Conservation (phyloP, 2,113 vertebrate genomes). For the Puntigrus tetrazona region DNA sequence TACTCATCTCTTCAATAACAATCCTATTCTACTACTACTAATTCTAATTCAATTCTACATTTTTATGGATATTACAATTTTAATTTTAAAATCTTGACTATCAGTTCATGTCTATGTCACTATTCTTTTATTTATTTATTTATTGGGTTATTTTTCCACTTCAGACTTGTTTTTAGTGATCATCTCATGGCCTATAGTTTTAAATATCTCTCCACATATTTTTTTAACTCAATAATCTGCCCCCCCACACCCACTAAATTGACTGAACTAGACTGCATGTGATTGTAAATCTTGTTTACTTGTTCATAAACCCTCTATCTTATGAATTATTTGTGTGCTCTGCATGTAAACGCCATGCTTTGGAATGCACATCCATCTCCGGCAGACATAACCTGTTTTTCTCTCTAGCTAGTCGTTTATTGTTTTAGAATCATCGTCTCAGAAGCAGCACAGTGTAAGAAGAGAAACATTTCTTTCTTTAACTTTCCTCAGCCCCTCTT, state of each 20-base stretch:
- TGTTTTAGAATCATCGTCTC: conserved; percentile 41
- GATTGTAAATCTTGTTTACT: neutral
- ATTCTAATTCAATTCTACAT: no score
- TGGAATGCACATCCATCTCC: conserved; percentile 37
- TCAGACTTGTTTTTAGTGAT: neutral
- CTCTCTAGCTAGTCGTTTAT: conserved; percentile 41
- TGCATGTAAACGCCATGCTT: conserved; percentile 21
- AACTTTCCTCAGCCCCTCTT: conserved; percentile 33
- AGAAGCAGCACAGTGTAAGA: conserved; percentile 36
- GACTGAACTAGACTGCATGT: neutral
- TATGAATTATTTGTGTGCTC: neutral
- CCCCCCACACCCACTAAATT: neutral
- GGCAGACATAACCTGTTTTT: conserved; percentile 41
- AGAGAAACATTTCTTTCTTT: conserved; percentile 45
- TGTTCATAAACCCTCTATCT: neutral
- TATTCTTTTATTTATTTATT: neutral
- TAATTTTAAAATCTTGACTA: neutral
- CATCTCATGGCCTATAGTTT: neutral
- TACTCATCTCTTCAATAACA: neutral
- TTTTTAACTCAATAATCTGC: neutral
- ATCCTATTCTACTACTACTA: no score
- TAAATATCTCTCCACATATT: neutral
- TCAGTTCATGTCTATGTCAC: neutral
- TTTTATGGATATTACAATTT: neutral
- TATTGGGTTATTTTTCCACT: neutral